Evolutionary conservation across 2,888 invertebrate genomes (phyloP), one percentile per base, ranked within the genome.

Genomic region (Orgyia antiqua): DNA sequence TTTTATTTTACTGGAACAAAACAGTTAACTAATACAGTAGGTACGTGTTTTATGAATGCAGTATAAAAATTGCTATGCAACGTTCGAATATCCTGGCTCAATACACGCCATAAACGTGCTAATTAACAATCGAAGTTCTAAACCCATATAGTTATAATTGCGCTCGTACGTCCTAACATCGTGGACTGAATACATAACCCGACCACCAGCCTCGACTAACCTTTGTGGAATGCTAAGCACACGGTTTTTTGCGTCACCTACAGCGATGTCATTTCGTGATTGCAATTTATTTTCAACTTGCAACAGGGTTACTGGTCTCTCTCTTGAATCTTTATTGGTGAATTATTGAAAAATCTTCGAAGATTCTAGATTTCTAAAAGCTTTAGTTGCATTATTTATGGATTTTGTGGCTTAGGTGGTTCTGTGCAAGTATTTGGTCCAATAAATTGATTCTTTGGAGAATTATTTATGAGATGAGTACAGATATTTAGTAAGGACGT

Each of bases 221-320:
- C 39, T 29, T 29, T 13, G 23, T 41, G 45, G 52, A 42, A 58
- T 55, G 54, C 49, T 54, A 58, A 52, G 36, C 55, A 33, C 34
- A 39, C 18, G 35, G 35, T 45, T 57, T 62, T 66, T 64, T 58
- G 59, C 58, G 60, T 60, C 63, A 63, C 60, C 64, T 55, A 62
- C 63, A 48, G 53, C 60, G 42, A 31, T 51, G 53, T 28, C 10
- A 10, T 8, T 38, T 27, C 51, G 52, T 52, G 51, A 51, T 51
- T 52, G 51, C 46, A 46, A 52, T 51, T 51, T 39, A 44, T 49
- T 49, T 45, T 42, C n/a, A 24, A 33, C 35, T 40, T 36, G 37
- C 39, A 38, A 35, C 42, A 44, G 51, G 52, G 49, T 44, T 51
- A 47, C 10, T 11, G 7, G 23, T 10, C 10, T 2, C 23, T 4